Base-by-base conservation (phyloP, 64 coral and sea anemone genomes). In the Cladopsammia gracilis region DNA sequence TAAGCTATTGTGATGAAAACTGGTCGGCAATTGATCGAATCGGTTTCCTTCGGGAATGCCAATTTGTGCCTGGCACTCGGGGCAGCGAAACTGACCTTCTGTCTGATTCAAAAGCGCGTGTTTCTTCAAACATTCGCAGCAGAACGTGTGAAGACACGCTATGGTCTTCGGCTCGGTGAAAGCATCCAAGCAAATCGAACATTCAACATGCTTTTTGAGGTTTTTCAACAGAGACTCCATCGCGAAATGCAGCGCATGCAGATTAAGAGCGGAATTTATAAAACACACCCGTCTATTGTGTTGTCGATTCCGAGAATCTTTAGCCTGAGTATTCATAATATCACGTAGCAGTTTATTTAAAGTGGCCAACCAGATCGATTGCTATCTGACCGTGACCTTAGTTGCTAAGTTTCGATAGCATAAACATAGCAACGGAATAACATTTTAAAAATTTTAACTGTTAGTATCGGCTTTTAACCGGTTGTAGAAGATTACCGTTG, bases 111-210 rank as follows among this genome's bases (percentile, higher is more conserved):
- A 2, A 34, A 34, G 34, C 34, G 34, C 34, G 34, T 34, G 34
- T 34, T 34, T 34, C 34, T 34, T 34, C 2, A 34, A 34, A 34
- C 34, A 85, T 48, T 85, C 59, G 42, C 81, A 85, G 59, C 85
- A 87, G 71, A 87, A 87, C 0, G 68, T 56, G 50, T 87, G 85
- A 47, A 87, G 66, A 87, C 85, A 87, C 3, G 46, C 67, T 57
- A 87, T 52, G 10, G 57, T 69, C 62, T 87, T 87, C 1, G 85
- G 85, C 1, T 16, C 71, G 14, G 48, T 87, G 58, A 66, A 72
- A 6, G 47, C 44, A 0, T 87, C 85, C 57, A 57, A 56, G 62
- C 85, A 87, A 44, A 87, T 87, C 52, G 85, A 24, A 87, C 85
- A 87, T 7, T 46, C 72, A 57, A 87, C 85, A 58, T 87, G 66